Base-by-base conservation (phyloP, 2,797 vertebrate species). In the Artibeus jamaicensis region DNA sequence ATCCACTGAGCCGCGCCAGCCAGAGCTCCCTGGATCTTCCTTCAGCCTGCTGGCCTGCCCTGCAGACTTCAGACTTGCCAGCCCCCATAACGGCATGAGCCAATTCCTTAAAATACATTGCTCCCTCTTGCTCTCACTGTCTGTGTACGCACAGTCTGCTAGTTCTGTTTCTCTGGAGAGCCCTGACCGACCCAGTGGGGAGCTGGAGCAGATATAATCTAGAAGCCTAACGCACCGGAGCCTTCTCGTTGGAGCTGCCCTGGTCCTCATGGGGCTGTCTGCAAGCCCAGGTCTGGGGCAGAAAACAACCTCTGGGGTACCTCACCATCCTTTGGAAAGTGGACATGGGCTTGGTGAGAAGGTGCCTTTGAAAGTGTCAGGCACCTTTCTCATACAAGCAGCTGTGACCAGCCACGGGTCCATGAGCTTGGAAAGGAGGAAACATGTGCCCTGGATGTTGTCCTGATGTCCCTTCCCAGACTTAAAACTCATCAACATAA, bases 211-310 rank as follows among this genome's bases (percentile, higher is more conserved):
- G 15, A 19, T 42, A 70, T 5, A 39, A 32, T 9, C 34, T 12
- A n/a, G 34, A 78, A 18, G 12, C 0, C 0, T 22, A 39, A 22
- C 26, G 9, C 50, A 9, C 59, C 1, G 3, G 37, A 19, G 21
- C 37, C 76, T 57, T 57, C 68, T 21, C 1, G 21, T 16, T 5
- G 9, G 78, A 55, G 29, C 29, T 62, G 15, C 57, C 39, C 0
- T 48, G 55, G 71, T 3, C 11, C 16, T 37, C 3, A 3, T 29
- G 3, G 0, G 5, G 87, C 24, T 22, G 6, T 42, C 24, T 22
- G 48, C 42, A 14, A 22, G 22, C 86, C 22, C 39, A n/a, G n/a
- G 7, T 21, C 26, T 14, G 8, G 50, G 42, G 15, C 70, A 37
- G 59, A 22, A 34, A 6, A 32, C 48, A 44, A 65, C 53, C 46